Evolutionary conservation across 2,888 invertebrate genomes (phyloP), one percentile per base, ranked within the genome.

Genomic region (Polydrusus tereticollis): DNA sequence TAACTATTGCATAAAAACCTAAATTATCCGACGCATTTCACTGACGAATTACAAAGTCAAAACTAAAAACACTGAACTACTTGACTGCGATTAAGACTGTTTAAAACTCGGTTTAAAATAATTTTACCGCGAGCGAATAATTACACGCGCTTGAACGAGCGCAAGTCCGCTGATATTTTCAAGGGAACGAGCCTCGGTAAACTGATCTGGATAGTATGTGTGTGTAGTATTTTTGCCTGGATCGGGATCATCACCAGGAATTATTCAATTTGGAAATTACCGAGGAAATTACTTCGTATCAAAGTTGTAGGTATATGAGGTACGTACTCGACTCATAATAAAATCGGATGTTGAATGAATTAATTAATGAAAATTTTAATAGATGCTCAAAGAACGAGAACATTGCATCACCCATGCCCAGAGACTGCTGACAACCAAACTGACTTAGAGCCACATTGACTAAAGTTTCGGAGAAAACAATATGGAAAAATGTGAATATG

Each of bases 81-180:
- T 70, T 65, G 59, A 52, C 21, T 26, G 18, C 70, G 64, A 70
- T 65, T 70, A 55, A 57, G 45, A 70, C 59, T 59, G 65, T 65
- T 70, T 65, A 70, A 70, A 70, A 70, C 65, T 58, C 59, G 38
- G 65, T 70, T 70, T 65, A 70, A 70, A 70, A 70, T 70, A 65
- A 65, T 70, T 62, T 70, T 65, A 45, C 70, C 65, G 65, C 65
- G 50, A 52, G 41, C 38, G 21, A 21, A 16, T n/a, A 12, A 7
- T 18, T 16, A 38, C 26, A 55, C n/a, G 58, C 70, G 70, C 65
- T 57, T 29, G 2, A 16, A 14, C 12, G 18, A 26, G 70, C 70
- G 70, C 70, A 70, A 21, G 59, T 59, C 18, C 63, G 52, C 18
- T 43, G 69, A 20, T 69, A 69, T 69, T 52, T 65, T 70, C 70